These are phyloP conservation scores for Drosophila paracracens DNA, from an alignment of 2,888 invertebrate genomes.

Conservation along the genomic window DNA sequence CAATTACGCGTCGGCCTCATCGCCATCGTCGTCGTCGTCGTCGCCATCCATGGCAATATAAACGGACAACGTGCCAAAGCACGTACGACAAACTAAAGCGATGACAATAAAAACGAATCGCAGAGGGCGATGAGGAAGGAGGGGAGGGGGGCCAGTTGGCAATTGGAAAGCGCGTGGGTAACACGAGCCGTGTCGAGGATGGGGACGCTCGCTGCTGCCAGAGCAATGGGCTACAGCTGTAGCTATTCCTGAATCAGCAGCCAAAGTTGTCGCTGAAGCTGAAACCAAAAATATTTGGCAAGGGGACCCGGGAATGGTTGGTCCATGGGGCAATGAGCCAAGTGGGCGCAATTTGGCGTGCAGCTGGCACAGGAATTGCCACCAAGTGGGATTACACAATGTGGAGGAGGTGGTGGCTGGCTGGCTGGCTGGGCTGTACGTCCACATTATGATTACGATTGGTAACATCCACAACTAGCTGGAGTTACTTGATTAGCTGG, in stretches of 20 bases:
- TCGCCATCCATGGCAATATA: conserved; percentile 57
- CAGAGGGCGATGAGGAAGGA: conserved; percentile 22
- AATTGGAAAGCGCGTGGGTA: conserved; percentile 77
- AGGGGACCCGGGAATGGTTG: conserved; percentile 24
- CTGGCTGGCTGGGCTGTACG: conserved; percentile 11
- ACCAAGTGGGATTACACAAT: conserved; percentile 46
- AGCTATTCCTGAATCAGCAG: neutral
- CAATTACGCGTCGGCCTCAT: conserved; percentile 63
- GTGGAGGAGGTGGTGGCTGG: conserved; percentile 5
- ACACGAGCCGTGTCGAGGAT: conserved; percentile 67
- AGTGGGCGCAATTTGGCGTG: conserved; percentile 72
- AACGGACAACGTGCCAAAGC: conserved; percentile 76
- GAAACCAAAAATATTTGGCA: conserved; percentile 52
- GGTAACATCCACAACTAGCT: conserved; percentile 16
- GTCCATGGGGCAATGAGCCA: conserved; percentile 69
- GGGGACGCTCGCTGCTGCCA: conserved; percentile 2
- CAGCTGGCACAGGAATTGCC: conserved; percentile 67
- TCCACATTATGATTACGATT: conserved; percentile 15
- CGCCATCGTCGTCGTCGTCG: conserved; percentile 4
- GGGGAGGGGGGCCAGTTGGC: conserved; percentile 19
- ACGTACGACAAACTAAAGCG: conserved; percentile 78
- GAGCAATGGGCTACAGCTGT: neutral
- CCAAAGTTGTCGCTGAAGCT: conserved; percentile 3
- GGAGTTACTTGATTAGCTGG: conserved; percentile 19
- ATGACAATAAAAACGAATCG: conserved; percentile 77